Base-by-base conservation (phyloP, 1,140 invertebrate genomes). In the Dendroctonus ponderosae region DNA sequence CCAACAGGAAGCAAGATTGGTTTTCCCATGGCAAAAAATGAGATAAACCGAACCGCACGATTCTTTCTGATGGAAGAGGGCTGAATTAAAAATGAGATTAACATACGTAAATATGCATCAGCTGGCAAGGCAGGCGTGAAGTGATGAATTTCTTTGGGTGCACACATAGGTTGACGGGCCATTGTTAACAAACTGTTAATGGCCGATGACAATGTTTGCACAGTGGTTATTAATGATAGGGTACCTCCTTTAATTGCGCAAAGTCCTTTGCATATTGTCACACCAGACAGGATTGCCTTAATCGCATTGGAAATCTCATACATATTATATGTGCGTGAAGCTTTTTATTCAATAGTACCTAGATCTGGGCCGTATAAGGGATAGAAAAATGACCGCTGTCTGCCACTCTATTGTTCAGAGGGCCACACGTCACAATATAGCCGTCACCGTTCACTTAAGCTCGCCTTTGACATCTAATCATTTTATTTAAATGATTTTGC, bases 101-200 rank as follows among this genome's bases (percentile, higher is more conserved):
- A n/a, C 64, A 60, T 66, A 66, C 48, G 64, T 66, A 68, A 68
- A 64, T 68, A 68, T 68, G 61, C 67, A 68, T 68, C 62, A 64
- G 61, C 66, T 67, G 65, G 66, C 66, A 67, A 62, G 44, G 56
- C 67, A 49, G 50, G 62, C 62, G 54, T 40, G 26, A 64, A 64
- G 63, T 68, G 67, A 68, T 68, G 67, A 68, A 68, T 68, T 51
- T 68, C 61, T 59, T 59, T 67, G 44, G 66, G 62, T 54, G 42
- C 56, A 56, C 57, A 60, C 54, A 59, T 64, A 43, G 62, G 61
- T 68, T 68, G 61, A 64, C 67, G 56, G 43, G 62, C 63, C 50
- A 69, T 71, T 71, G 67, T 71, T 71, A 71, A 71, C 68, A 69
- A 71, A 71, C 63, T 71, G 70, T 65, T 71, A 71, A 71, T 71